phyloP scores from a whole-genome alignment of 1,140 invertebrate species.

The Acromyrmex charruanus region DNA sequence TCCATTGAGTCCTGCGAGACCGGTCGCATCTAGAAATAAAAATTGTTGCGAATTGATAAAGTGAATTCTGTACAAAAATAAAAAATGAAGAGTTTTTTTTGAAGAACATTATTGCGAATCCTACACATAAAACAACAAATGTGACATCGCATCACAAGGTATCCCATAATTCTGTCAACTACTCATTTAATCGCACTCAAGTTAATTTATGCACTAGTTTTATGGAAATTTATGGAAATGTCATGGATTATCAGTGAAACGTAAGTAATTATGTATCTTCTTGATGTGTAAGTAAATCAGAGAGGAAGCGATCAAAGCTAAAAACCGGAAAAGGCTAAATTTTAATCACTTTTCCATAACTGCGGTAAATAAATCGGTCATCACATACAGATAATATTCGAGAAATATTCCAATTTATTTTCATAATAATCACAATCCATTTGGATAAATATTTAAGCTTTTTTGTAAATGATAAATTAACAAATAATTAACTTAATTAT shows the following conservation, averaged over 20 bases:
- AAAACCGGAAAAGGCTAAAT: neutral
- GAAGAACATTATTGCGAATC: too few species aligned
- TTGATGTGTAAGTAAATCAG: slow-evolving; percentile 17
- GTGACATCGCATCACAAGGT: neutral
- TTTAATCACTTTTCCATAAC: neutral
- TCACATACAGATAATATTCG: slow-evolving; percentile 3
- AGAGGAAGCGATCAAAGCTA: neutral
- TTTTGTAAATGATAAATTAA: slow-evolving; percentile 25
- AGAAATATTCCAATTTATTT: slow-evolving; percentile 56
- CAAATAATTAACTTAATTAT: slow-evolving; percentile 37
- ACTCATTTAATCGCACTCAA: slow-evolving; percentile 5
- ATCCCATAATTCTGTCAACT: slow-evolving; percentile 4
- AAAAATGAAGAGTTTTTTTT: too few species aligned
- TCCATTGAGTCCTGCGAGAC: too few species aligned
- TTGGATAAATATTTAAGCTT: slow-evolving; percentile 41
- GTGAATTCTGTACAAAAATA: too few species aligned
- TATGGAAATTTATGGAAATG: slow-evolving; percentile 45
- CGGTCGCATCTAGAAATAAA: too few species aligned
- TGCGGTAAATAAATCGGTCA: slow-evolving; percentile 4
- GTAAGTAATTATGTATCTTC: slow-evolving; percentile 51
- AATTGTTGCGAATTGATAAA: too few species aligned
- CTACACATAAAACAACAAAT: neutral
- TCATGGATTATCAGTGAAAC: neutral
- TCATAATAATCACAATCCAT: slow-evolving; percentile 31
- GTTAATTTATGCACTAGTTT: slow-evolving; percentile 16